These are phyloP conservation scores for Empis livida DNA, from an alignment of 2,888 invertebrate species.

Conservation along the genomic window DNA sequence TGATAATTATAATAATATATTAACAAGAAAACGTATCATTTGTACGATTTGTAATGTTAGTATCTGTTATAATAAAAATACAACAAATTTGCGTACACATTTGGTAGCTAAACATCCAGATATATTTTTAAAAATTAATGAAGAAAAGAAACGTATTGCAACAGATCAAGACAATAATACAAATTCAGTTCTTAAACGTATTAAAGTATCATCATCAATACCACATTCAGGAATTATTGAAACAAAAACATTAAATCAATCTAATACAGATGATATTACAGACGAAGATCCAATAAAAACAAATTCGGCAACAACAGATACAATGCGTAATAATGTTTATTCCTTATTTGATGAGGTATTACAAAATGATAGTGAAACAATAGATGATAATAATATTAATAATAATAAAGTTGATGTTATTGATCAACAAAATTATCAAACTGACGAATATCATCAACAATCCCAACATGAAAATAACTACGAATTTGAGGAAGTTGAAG, in stretches of 20 bases:
- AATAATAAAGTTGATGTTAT: too few species aligned
- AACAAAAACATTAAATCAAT: slow-evolving; percentile 5
- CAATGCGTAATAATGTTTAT: too few species aligned
- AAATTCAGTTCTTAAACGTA: neutral
- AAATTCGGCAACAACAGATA: too few species aligned
- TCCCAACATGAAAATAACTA: slow-evolving; percentile 6
- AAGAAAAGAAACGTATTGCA: slow-evolving; percentile 10
- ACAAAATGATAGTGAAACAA: too few species aligned
- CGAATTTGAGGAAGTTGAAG: slow-evolving; percentile 11
- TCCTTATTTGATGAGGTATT: too few species aligned
- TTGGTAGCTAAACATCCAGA: slow-evolving; percentile 22
- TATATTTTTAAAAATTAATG: slow-evolving; percentile 15
- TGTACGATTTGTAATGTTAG: slow-evolving; percentile 21
- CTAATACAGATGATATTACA: neutral
- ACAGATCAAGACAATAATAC: neutral
- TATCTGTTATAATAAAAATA: slow-evolving; percentile 24
- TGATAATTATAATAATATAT: slow-evolving; percentile 19
- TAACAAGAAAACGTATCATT: slow-evolving; percentile 22
- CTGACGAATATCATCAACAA: neutral
- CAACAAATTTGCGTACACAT: slow-evolving; percentile 22
- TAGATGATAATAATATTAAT: too few species aligned
- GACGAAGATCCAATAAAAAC: too few species aligned
- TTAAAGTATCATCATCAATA: neutral
- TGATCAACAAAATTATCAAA: neutral
- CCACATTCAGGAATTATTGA: slow-evolving; percentile 8